Base-by-base conservation (phyloP, 2,888 invertebrate genomes). In the Deilephila elpenor region DNA sequence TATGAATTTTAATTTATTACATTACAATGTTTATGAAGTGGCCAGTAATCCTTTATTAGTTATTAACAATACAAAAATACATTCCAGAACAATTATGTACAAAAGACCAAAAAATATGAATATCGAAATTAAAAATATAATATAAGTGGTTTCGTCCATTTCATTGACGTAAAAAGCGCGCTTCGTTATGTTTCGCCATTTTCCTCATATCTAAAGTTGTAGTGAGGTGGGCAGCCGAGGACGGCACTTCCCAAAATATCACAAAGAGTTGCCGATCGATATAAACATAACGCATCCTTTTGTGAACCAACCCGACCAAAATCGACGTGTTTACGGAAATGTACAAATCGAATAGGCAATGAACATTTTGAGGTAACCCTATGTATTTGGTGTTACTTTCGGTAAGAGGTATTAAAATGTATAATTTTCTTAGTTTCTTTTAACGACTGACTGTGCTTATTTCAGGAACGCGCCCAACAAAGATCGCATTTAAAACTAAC, bases 101-200 rank as follows among this genome's bases (percentile, higher is more conserved):
- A 8, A 8, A 44, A 14, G 44, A 44, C 14, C 44, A 44, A 14
- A 14, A 44, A 44, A 44, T 3, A 44, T 44, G 19, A n/a, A 56
- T 56, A n/a, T 56, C n/a, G 19, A 56, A 14, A 56, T n/a, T 17
- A n/a, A 56, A 56, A n/a, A n/a, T 56, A n/a, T n/a, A 5, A 5
- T n/a, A 56, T 0, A 56, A n/a, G 64, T 20, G 20, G 51, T 67
- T 7, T 14, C 44, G 56, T 51, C 60, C 29, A 67, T 51, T 51
- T 25, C 67, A 25, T 67, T 67, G 67, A 67, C 51, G 67, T 67
- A 20, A 32, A 5, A n/a, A 44, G 5, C 64, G 5, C 64, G 25
- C 20, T 25, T 17, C 29, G 25, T 25, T 67, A 25, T 67, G 44
- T 67, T 44, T 25, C 17, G 44, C 25, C 29, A 64, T 64, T 64